Percentiles rank a stretch among this genome's conserved stretches.
These are phyloP conservation scores for Cepaea nemoralis DNA, from an alignment of 1,140 invertebrate genomes.

Conservation along the genomic window DNA sequence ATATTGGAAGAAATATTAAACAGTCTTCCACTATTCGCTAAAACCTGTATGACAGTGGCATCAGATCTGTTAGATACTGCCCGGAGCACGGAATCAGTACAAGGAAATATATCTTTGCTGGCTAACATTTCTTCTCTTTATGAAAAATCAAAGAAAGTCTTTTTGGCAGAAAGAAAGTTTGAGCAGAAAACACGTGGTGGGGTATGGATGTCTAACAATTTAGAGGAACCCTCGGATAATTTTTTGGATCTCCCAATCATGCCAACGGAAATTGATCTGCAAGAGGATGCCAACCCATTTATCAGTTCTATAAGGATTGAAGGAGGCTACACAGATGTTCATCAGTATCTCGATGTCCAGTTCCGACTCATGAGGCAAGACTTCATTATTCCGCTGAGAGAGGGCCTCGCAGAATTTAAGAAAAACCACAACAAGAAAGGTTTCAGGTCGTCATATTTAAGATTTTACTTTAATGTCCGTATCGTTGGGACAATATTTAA, in stretches of 20 bases:
- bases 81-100: background rate
- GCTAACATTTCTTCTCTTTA: background rate
- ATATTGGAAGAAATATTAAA: background rate
- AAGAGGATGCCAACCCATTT: conserved; percentile 65
- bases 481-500: conserved; percentile 46
- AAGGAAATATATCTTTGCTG: background rate
- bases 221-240: conserved; percentile 60
- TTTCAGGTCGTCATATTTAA: background rate
- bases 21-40: background rate
- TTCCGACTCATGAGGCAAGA: conserved; percentile 85
- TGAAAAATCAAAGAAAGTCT: background rate
- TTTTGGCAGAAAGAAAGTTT: background rate
- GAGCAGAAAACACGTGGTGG: background rate
- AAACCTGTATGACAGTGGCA: background rate
- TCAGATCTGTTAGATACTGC: background rate
- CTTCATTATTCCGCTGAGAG: conserved; percentile 70
- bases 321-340: conserved; percentile 75
- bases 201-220: background rate
- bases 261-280: conserved; percentile 63
- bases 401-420: conserved; percentile 64
- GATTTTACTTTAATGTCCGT: conserved; percentile 51
- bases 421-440: background rate
- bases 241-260: conserved; percentile 64
- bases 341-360: conserved; percentile 85
- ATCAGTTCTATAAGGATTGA: conserved; percentile 76